Evolutionary conservation across 2,113 vertebrate genomes (phyloP).

Genomic region (Rhizomys pruinosus): DNA sequence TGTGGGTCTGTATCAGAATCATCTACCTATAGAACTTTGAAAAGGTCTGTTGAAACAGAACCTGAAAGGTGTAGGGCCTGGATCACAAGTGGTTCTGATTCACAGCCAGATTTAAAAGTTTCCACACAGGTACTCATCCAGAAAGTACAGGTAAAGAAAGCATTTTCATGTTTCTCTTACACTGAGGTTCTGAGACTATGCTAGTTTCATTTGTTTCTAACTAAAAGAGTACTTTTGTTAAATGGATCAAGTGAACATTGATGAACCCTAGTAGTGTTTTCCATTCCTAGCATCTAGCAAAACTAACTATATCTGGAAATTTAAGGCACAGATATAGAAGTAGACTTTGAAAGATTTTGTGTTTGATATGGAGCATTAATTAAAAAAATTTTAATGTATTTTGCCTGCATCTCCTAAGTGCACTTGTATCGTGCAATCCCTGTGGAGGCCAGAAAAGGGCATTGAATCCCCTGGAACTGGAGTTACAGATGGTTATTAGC

Average conservation of each 20-base stretch:
- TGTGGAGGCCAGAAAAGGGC: too few relatives aligned
- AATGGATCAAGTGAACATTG: background rate
- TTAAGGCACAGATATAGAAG: background rate
- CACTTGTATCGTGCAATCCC: too few relatives aligned
- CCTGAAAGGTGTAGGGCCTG: background rate
- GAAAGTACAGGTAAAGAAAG: background rate
- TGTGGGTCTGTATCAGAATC: background rate
- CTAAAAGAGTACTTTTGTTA: background rate
- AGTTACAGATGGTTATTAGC: too few relatives aligned
- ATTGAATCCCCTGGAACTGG: too few relatives aligned
- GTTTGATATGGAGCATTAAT: background rate
- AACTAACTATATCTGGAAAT: background rate
- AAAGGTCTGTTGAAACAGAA: background rate
- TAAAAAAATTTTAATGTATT: too few relatives aligned
- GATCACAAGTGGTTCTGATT: background rate
- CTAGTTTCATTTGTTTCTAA: background rate
- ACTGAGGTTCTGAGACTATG: background rate
- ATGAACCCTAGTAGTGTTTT: background rate
- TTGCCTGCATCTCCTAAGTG: too few relatives aligned
- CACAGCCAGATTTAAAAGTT: background rate
- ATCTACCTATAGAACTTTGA: background rate
- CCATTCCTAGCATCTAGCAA: background rate
- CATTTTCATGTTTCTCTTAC: background rate
- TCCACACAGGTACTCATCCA: background rate
- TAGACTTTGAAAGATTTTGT: background rate